phyloP scores from a whole-genome alignment of 2,797 vertebrate genomes.

The Scolopax rusticola region DNA sequence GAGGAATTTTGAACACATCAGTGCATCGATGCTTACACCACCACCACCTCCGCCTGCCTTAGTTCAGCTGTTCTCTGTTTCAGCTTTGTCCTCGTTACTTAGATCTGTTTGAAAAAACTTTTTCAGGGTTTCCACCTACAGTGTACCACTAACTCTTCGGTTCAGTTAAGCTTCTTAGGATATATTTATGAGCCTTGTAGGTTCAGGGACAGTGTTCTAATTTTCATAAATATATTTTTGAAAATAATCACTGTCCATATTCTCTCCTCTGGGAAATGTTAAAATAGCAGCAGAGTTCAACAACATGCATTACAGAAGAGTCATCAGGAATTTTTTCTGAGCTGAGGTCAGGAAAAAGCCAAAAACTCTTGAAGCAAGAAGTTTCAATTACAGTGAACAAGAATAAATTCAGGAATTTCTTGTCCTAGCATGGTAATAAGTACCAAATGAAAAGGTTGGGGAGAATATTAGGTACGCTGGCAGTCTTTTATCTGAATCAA shows the following conservation, averaged over 20 bases:
- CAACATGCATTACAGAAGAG: neutral
- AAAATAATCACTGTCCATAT: neutral
- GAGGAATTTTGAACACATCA: neutral
- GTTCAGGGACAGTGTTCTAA: neutral
- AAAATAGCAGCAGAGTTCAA: neutral
- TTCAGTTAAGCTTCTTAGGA: neutral
- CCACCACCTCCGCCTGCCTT: neutral
- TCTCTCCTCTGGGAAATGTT: neutral
- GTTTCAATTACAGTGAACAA: slow-evolving; percentile 8
- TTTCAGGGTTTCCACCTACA: neutral
- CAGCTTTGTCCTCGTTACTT: neutral
- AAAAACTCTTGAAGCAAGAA: neutral
- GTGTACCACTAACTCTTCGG: neutral
- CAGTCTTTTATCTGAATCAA: neutral
- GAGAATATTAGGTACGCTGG: neutral
- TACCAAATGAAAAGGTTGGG: neutral
- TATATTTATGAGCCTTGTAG: neutral
- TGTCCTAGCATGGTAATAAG: neutral
- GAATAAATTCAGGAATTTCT: slow-evolving; percentile 4
- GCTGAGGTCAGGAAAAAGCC: neutral
- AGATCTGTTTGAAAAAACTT: neutral
- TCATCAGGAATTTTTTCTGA: neutral
- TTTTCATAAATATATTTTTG: neutral
- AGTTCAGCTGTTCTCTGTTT: neutral
- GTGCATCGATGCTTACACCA: neutral